These are phyloP conservation scores for Amphiprion clarkii DNA, from an alignment of 2,797 vertebrate genomes.

Conservation along the genomic window DNA sequence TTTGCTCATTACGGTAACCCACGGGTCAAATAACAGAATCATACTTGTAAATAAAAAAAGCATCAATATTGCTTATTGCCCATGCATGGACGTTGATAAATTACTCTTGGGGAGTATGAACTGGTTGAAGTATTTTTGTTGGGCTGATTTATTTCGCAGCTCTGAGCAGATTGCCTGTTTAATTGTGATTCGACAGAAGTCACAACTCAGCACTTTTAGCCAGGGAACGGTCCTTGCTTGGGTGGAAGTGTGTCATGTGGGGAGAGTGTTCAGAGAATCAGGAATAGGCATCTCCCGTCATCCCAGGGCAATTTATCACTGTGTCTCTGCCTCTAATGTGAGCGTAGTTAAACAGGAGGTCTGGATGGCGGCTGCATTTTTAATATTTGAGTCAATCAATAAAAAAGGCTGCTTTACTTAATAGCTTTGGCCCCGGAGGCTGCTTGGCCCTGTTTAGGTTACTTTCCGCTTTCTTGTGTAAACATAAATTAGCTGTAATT, in stretches of 20 bases:
- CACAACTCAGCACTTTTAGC: slow-evolving; percentile 66
- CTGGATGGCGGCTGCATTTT: slow-evolving; percentile 67
- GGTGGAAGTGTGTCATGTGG: slow-evolving; percentile 66
- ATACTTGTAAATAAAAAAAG: slow-evolving; percentile 40
- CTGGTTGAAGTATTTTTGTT: slow-evolving; percentile 51
- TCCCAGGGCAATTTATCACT: slow-evolving; percentile 69
- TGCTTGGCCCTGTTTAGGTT: slow-evolving; percentile 69
- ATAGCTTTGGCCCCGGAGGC: slow-evolving; percentile 74
- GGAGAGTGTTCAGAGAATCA: slow-evolving; percentile 33
- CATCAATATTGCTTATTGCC: slow-evolving; percentile 36
- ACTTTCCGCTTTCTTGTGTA: slow-evolving; percentile 70
- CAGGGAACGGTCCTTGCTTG: slow-evolving; percentile 41
- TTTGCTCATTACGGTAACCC: slow-evolving; percentile 26
- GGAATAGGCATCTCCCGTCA: slow-evolving; percentile 60
- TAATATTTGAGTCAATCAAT: slow-evolving; percentile 78
- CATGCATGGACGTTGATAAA: slow-evolving; percentile 50
- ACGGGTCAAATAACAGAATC: slow-evolving; percentile 38
- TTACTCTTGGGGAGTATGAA: slow-evolving; percentile 31
- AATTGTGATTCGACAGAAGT: slow-evolving; percentile 74
- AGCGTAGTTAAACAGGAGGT: slow-evolving; percentile 71
- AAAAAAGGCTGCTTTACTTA: slow-evolving; percentile 70
- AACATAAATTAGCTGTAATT: slow-evolving; percentile 79
- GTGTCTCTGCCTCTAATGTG: slow-evolving; percentile 62
- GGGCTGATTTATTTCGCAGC: slow-evolving; percentile 62
- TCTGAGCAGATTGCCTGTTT: slow-evolving; percentile 69